phyloP scores from a whole-genome alignment of 2,888 invertebrate genomes.

The Rhingia rostrata region DNA sequence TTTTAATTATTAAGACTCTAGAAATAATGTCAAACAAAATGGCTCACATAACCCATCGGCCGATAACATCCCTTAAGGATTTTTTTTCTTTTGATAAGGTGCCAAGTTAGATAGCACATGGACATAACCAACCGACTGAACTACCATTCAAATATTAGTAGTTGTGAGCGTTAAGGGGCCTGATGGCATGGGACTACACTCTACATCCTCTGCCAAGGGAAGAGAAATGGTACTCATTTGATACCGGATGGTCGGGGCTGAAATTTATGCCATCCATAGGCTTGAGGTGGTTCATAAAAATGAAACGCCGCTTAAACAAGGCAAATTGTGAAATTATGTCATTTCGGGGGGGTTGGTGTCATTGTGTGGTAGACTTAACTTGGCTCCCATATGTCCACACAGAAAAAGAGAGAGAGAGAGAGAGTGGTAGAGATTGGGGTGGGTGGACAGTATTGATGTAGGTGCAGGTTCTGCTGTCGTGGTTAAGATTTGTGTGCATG shows the following conservation, averaged over 20 bases:
- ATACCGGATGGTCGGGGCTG: slow-evolving; percentile 52
- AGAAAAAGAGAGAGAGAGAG: no score
- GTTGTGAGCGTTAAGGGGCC: no score
- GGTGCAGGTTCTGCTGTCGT: slow-evolving; percentile 1
- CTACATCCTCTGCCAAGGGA: no score
- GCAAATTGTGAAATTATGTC: slow-evolving; percentile 62
- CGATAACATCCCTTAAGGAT: neutral
- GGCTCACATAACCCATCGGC: neutral
- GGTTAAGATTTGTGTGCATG: slow-evolving; percentile 16
- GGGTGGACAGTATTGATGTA: slow-evolving; percentile 14
- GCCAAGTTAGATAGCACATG: slow-evolving; percentile 38
- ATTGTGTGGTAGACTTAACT: neutral
- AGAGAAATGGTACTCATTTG: slow-evolving; percentile 33
- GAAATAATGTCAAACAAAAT: slow-evolving; percentile 29
- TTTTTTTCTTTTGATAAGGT: slow-evolving; percentile 38
- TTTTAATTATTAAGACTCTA: slow-evolving; percentile 30
- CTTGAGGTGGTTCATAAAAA: slow-evolving; percentile 44
- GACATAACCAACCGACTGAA: no score
- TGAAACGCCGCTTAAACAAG: slow-evolving; percentile 16
- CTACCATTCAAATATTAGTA: no score
- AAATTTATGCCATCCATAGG: slow-evolving; percentile 61
- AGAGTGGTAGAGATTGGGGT: no score
- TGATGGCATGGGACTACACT: no score
- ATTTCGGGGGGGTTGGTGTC: slow-evolving; percentile 25
- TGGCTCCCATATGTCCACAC: neutral